Conservation (phyloP, 2,113 vertebrate species). For the Salvator merianae region DNA sequence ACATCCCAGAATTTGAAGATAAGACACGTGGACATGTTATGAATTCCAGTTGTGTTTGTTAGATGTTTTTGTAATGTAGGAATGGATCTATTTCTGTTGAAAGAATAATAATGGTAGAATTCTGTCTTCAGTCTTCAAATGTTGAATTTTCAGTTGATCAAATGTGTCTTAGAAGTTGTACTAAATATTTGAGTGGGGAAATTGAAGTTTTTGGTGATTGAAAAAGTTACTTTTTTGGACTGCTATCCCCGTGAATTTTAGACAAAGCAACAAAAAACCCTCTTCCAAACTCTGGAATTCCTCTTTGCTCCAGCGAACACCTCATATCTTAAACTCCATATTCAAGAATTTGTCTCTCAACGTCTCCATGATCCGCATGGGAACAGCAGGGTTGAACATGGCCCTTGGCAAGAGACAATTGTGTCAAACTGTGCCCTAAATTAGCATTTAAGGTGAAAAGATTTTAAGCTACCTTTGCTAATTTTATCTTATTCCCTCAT, state of each 20-base stretch:
- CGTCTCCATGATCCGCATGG: not conserved
- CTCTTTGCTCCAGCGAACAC: not conserved
- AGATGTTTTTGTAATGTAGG: not conserved
- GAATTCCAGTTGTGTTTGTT: not conserved
- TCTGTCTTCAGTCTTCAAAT: not conserved
- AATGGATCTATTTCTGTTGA: not conserved
- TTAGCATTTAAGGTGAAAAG: not conserved
- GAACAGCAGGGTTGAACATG: not conserved
- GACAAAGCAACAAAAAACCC: too few species aligned
- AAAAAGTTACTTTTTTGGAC: too few species aligned
- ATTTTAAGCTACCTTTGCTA: constrained; percentile 24
- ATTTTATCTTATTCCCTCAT: constrained; percentile 6
- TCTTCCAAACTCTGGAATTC: too few species aligned
- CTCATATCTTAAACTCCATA: not conserved
- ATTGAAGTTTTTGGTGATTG: not conserved
- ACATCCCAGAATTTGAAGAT: too few species aligned
- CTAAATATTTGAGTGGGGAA: not conserved
- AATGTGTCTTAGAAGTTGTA: not conserved
- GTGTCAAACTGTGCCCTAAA: constrained; percentile 2
- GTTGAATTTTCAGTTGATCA: not conserved
- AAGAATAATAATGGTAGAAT: not conserved
- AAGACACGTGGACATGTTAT: not conserved
- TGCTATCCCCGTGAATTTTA: too few species aligned
- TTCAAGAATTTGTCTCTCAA: not conserved
- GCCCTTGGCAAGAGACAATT: not conserved